These are phyloP conservation scores for Mimachlamys varia DNA, from an alignment of 2,888 invertebrate species.

Conservation along the genomic window DNA sequence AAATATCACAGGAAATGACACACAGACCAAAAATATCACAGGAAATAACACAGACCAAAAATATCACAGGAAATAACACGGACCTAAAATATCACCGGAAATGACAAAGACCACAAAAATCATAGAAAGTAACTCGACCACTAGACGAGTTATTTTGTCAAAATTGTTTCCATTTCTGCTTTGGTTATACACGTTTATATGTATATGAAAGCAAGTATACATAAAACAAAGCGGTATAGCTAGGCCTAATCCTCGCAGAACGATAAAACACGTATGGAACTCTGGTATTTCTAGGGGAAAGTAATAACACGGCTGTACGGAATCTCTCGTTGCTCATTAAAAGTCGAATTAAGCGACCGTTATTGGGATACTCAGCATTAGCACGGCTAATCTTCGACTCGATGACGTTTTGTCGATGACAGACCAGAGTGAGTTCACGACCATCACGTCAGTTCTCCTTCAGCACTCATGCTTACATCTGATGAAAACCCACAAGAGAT, in stretches of 20 bases:
- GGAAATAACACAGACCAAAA: too few species aligned
- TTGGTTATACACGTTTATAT: not conserved
- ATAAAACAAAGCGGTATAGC: not conserved
- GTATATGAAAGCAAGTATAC: not conserved
- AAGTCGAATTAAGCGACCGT: not conserved
- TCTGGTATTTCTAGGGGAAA: not conserved
- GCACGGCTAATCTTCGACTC: not conserved
- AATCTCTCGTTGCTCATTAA: not conserved
- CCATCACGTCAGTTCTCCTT: not conserved
- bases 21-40: too few species aligned
- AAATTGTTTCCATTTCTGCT: not conserved
- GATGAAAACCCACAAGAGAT: not conserved
- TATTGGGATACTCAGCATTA: not conserved
- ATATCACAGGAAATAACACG: too few species aligned
- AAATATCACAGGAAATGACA: too few species aligned
- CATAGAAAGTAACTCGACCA: too few species aligned
- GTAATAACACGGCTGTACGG: not conserved
- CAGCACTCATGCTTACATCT: not conserved
- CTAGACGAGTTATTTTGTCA: too few species aligned
- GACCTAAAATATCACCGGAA: too few species aligned
- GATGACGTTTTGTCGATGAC: not conserved
- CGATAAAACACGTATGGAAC: not conserved
- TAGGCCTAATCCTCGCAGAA: not conserved
- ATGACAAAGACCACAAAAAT: too few species aligned
- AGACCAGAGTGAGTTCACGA: not conserved